Conservation (phyloP, 2,888 invertebrate species). For the Diachrysia chrysitis region DNA sequence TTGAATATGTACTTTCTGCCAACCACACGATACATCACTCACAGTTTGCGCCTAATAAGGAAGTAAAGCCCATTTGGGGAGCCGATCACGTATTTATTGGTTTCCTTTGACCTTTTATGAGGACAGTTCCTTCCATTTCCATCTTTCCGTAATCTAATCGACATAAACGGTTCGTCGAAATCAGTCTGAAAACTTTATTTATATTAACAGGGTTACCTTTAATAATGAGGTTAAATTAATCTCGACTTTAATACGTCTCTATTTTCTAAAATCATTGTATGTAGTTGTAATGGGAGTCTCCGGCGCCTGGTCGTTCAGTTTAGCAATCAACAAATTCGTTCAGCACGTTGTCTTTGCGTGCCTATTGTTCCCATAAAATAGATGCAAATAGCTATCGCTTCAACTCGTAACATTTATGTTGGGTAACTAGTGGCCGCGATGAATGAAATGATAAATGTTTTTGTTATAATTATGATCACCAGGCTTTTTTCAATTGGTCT, state of each 20-base stretch:
- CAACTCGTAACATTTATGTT: conserved; percentile 18
- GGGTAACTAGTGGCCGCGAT: conserved; percentile 23
- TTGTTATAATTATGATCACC: neutral
- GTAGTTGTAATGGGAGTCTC: conserved; percentile 68
- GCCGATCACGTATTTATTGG: conserved; percentile 19
- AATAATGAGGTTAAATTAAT: conserved; percentile 15
- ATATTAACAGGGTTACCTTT: conserved; percentile 29
- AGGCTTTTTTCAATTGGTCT: conserved; percentile 5
- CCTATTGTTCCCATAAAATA: conserved; percentile 40
- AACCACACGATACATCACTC: conserved; percentile 3
- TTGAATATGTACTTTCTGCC: neutral
- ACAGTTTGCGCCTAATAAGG: conserved; percentile 18
- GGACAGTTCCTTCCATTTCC: conserved; percentile 36
- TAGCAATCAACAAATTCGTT: conserved; percentile 40
- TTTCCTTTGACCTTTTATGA: conserved; percentile 38
- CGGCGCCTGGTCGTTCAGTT: conserved; percentile 47
- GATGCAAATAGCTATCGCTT: conserved; percentile 39
- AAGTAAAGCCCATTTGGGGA: conserved; percentile 17
- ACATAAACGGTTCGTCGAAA: conserved; percentile 23
- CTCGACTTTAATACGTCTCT: too few species aligned
- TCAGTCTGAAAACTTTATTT: conserved; percentile 23
- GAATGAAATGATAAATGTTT: conserved; percentile 35
- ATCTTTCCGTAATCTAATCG: conserved; percentile 33
- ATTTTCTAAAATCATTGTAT: conserved; percentile 65
- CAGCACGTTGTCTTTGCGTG: conserved; percentile 74